These are phyloP conservation scores for Stramonita haemastoma DNA, from an alignment of 2,888 invertebrate genomes.

Conservation along the genomic window DNA sequence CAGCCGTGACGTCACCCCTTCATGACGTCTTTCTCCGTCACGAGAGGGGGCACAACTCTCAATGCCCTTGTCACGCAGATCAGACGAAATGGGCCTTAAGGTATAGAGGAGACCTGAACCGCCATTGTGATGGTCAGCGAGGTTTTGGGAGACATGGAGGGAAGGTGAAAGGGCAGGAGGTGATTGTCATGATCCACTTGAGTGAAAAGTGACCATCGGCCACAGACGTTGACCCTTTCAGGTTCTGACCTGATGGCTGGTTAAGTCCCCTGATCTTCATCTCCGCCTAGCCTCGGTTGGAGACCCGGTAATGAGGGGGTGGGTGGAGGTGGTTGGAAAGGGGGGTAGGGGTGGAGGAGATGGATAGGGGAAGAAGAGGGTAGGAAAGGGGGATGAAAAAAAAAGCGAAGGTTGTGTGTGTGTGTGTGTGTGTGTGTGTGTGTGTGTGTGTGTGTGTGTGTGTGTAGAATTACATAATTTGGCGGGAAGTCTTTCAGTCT, in stretches of 20 bases:
- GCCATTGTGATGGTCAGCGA: neutral
- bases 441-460: slow-evolving; percentile 14
- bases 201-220: neutral
- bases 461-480: too few species aligned
- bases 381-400: neutral
- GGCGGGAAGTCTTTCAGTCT: too few species aligned
- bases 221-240: neutral
- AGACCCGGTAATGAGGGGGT: neutral
- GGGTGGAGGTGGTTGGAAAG: neutral
- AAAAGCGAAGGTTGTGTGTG: neutral
- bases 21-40: slow-evolving; percentile 10
- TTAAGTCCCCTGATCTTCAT: neutral
- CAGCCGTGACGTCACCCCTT: neutral
- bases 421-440: neutral
- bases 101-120: neutral
- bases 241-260: neutral
- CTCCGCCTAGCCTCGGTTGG: neutral
- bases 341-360: neutral
- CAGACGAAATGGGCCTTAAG: neutral
- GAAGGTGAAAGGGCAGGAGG: neutral
- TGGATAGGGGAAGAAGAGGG: neutral
- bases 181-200: neutral
- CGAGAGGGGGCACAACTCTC: slow-evolving; percentile 6
- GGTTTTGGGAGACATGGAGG: neutral
- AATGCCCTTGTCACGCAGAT: slow-evolving; percentile 3